Conservation (phyloP, 2,888 invertebrate genomes). For the Pocota personata region DNA sequence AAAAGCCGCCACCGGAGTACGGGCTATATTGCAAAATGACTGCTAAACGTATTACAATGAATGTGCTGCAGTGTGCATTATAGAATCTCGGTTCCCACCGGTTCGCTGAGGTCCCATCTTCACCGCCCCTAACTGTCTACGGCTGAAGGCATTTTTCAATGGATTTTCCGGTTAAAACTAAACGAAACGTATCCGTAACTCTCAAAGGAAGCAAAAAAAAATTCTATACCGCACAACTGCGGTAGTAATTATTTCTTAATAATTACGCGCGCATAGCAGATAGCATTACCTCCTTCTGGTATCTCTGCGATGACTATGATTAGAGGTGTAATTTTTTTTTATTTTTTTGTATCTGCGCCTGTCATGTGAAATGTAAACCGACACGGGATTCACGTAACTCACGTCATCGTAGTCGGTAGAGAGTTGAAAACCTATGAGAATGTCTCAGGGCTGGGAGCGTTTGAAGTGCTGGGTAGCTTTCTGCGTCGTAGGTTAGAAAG, state of each 20-base stretch:
- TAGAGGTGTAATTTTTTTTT: slow-evolving; percentile 17
- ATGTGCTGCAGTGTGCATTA: slow-evolving; percentile 1
- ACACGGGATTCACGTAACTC: slow-evolving; percentile 55
- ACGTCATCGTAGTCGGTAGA: not conserved
- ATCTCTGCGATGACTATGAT: slow-evolving; percentile 35
- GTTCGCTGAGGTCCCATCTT: not conserved
- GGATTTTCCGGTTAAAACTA: slow-evolving; percentile 60
- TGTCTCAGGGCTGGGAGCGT: slow-evolving; percentile 12
- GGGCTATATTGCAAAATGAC: slow-evolving; percentile 11
- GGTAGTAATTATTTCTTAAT: slow-evolving; percentile 68
- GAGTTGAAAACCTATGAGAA: slow-evolving; percentile 23
- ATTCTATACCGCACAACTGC: slow-evolving; percentile 58
- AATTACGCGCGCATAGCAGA: slow-evolving; percentile 49
- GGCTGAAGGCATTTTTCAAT: slow-evolving; percentile 40
- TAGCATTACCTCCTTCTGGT: slow-evolving; percentile 15
- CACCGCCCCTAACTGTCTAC: slow-evolving; percentile 52
- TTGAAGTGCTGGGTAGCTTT: not conserved
- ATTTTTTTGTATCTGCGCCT: not conserved
- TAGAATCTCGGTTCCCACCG: slow-evolving; percentile 49
- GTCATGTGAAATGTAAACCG: slow-evolving; percentile 57
- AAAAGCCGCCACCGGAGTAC: slow-evolving; percentile 39
- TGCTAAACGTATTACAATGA: not conserved
- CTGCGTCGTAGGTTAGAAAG: not conserved
- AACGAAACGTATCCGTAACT: slow-evolving; percentile 40
- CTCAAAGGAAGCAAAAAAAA: slow-evolving; percentile 36